These are phyloP conservation scores for Elymnias hypermnestra DNA, from an alignment of 1,140 invertebrate genomes.

Conservation along the genomic window DNA sequence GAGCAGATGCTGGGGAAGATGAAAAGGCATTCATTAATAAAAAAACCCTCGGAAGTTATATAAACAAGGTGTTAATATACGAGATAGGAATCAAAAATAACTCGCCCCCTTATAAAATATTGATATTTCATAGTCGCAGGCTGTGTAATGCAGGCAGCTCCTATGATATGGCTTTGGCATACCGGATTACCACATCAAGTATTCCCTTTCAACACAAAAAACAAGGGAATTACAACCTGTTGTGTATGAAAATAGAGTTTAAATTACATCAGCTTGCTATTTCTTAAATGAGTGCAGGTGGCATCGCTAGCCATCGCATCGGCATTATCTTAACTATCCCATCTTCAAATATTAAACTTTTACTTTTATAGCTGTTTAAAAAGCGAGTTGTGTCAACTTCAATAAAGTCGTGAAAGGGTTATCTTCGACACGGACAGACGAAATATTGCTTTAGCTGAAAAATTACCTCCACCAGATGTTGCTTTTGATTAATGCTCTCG, in stretches of 20 bases:
- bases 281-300: slow-evolving; percentile 57
- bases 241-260: slow-evolving; percentile 1
- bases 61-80: slow-evolving; percentile 68
- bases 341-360: slow-evolving; percentile 70
- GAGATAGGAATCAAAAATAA: slow-evolving; percentile 56
- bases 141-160: slow-evolving; percentile 64
- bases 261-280: slow-evolving; percentile 6
- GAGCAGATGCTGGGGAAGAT: slow-evolving; percentile 48
- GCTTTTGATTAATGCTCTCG: neutral
- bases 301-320: slow-evolving; percentile 43
- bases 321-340: slow-evolving; percentile 62
- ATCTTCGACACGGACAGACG: slow-evolving; percentile 8
- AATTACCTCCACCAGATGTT: slow-evolving; percentile 5
- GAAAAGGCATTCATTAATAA: slow-evolving; percentile 42
- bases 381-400: slow-evolving; percentile 50
- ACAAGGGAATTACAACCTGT: slow-evolving; percentile 23
- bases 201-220: slow-evolving; percentile 43
- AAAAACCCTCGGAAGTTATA: slow-evolving; percentile 40
- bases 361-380: slow-evolving; percentile 65
- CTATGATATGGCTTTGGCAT: slow-evolving; percentile 54
- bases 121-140: slow-evolving; percentile 65
- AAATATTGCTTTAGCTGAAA: slow-evolving; percentile 5
- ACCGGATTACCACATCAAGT: slow-evolving; percentile 68
- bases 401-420: slow-evolving; percentile 35
- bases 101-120: slow-evolving; percentile 67